A percentile compares a stretch with the other conserved stretches of the same genome.
These are phyloP conservation scores for Hydroisotoma schaefferi DNA, from an alignment of 2,888 invertebrate genomes.

Conservation along the genomic window DNA sequence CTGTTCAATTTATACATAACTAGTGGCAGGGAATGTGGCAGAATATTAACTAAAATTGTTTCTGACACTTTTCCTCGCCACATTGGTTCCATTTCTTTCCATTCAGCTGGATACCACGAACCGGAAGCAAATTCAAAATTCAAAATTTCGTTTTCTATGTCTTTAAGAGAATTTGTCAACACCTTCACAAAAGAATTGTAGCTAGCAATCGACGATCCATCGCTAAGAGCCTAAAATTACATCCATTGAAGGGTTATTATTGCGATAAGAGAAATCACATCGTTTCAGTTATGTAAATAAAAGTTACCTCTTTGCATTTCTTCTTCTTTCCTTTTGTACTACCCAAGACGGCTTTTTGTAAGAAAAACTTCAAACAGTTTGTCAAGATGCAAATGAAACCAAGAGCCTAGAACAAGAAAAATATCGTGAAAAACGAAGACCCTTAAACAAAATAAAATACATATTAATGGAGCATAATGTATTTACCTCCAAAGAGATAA, in stretches of 20 bases:
- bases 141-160: conserved; percentile 15
- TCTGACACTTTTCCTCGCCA: conserved; percentile 18
- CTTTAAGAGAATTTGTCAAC: conserved; percentile 15
- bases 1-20: conserved; percentile 27
- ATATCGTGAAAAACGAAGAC: not conserved
- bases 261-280: too few relatives aligned
- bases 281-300: too few relatives aligned
- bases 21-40: conserved; percentile 25
- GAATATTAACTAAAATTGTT: conserved; percentile 20
- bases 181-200: conserved; percentile 14
- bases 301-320: conserved; percentile 24
- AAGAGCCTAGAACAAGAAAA: conserved; percentile 22
- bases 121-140: conserved; percentile 10
- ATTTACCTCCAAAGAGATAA: conserved; percentile 30
- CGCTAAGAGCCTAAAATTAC: not conserved
- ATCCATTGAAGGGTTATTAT: not conserved
- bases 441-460: not conserved
- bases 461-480: not conserved
- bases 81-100: conserved; percentile 18
- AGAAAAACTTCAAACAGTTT: conserved; percentile 23
- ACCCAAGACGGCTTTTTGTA: conserved; percentile 17
- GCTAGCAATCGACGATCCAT: conserved; percentile 1
- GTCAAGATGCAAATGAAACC: conserved; percentile 29
- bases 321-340: conserved; percentile 21
- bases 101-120: conserved; percentile 15